Conservation (phyloP, 2,797 vertebrate species). For the Xenentodon cancila region DNA sequence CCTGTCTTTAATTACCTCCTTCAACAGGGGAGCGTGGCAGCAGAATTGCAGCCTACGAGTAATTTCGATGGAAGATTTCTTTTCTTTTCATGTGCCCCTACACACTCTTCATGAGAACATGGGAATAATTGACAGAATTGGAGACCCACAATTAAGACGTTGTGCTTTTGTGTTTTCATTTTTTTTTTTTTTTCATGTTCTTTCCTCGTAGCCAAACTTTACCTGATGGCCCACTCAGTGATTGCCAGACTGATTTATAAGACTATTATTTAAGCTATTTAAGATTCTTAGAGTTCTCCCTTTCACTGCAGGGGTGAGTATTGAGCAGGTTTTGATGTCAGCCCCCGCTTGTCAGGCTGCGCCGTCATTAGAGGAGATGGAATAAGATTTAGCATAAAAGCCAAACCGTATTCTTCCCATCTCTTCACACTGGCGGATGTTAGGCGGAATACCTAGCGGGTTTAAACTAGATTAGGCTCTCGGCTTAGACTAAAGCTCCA, state of each 20-base stretch:
- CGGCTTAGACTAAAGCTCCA: constrained; percentile 55
- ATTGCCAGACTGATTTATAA: constrained; percentile 65
- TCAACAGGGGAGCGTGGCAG: constrained; percentile 63
- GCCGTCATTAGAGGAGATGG: constrained; percentile 48
- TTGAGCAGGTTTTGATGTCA: constrained; percentile 53
- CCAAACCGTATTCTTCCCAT: constrained; percentile 56
- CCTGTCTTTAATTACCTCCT: constrained; percentile 76
- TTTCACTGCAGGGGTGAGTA: constrained; percentile 42
- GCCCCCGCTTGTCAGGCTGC: constrained; percentile 40
- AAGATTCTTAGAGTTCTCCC: constrained; percentile 43
- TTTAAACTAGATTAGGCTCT: constrained; percentile 72
- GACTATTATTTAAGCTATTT: constrained; percentile 74
- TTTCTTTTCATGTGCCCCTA: constrained; percentile 49
- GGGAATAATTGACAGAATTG: constrained; percentile 64
- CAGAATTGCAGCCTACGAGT: constrained; percentile 74
- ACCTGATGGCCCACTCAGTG: constrained; percentile 59
- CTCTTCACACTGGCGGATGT: constrained; percentile 54
- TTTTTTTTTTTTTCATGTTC: constrained; percentile 21
- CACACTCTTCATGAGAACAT: constrained; percentile 52
- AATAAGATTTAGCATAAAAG: constrained; percentile 43
- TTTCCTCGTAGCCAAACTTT: constrained; percentile 39
- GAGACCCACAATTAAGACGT: constrained; percentile 76
- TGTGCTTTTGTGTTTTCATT: constrained; percentile 59
- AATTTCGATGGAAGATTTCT: constrained; percentile 63
- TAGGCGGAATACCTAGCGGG: constrained; percentile 50